Evolutionary conservation across 2,113 vertebrate species (phyloP).

Genomic region (Bubo blakistoni): DNA sequence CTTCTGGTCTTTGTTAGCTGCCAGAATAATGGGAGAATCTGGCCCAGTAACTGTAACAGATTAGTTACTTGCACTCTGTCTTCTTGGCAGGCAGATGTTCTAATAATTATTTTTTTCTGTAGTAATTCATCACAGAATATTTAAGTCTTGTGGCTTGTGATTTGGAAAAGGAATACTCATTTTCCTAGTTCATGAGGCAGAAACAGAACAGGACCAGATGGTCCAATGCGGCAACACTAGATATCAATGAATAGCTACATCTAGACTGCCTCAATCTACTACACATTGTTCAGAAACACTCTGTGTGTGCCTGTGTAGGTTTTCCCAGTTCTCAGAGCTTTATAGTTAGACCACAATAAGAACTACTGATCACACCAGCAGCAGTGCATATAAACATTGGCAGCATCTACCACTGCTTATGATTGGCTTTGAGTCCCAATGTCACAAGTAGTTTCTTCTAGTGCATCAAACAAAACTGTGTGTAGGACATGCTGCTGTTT

Average conservation of each 20-base stretch:
- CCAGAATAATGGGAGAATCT: neutral
- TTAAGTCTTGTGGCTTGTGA: slow-evolving; percentile 8
- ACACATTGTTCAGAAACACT: neutral
- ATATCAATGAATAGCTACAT: neutral
- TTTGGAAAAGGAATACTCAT: slow-evolving; percentile 44
- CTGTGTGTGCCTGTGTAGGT: neutral
- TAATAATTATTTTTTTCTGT: slow-evolving; percentile 48
- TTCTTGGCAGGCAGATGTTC: slow-evolving; percentile 58
- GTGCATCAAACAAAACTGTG: neutral
- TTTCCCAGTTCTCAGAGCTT: neutral
- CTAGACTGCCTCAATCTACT: neutral
- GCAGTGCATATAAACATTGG: neutral
- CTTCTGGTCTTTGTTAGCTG: slow-evolving; percentile 31
- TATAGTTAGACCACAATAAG: neutral
- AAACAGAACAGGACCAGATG: slow-evolving; percentile 44
- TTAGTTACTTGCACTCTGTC: slow-evolving; percentile 9
- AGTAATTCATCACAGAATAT: slow-evolving; percentile 46
- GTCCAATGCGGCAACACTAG: neutral
- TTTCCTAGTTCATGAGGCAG: slow-evolving; percentile 50
- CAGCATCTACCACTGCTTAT: neutral
- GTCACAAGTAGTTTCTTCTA: neutral
- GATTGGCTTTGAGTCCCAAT: neutral
- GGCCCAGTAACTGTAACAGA: neutral
- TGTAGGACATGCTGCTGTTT: neutral
- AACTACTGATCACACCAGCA: neutral